phyloP scores from a whole-genome alignment of 2,888 invertebrate genomes.

The Mamestra brassicae region DNA sequence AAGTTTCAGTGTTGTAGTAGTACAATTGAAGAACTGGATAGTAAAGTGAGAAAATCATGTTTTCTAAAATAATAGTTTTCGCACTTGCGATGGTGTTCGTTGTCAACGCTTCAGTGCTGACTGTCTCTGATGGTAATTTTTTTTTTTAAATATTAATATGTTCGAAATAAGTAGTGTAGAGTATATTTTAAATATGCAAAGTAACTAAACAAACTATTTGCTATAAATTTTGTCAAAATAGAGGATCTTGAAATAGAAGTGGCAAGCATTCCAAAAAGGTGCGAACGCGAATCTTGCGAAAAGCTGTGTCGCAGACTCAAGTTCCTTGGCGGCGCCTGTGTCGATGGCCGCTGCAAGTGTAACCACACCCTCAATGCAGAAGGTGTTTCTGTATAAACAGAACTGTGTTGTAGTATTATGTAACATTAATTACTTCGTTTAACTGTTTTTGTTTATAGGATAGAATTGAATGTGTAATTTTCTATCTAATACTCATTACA shows the following conservation, averaged over 20 bases:
- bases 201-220: no score
- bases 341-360: constrained; percentile 30
- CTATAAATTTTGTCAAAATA: not conserved
- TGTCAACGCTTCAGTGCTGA: constrained; percentile 53
- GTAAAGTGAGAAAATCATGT: constrained; percentile 37
- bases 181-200: no score
- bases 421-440: not conserved
- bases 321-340: not conserved
- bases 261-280: not conserved
- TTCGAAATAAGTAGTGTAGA: no score
- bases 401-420: not conserved
- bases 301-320: constrained; percentile 5
- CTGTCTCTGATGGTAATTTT: constrained; percentile 38
- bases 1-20: not conserved
- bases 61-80: constrained; percentile 32
- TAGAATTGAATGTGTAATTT: no score
- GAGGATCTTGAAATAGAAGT: not conserved
- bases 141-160: not conserved
- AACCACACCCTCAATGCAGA: not conserved
- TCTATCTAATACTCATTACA: no score
- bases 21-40: not conserved
- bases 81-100: constrained; percentile 41
- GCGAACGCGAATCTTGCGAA: not conserved
- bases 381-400: constrained; percentile 17
- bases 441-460: no score